A percentile compares a stretch with the other conserved stretches of the same genome.
Evolutionary conservation across 1,140 invertebrate genomes (phyloP).

Genomic region (Drosophila nigromelanica): DNA sequence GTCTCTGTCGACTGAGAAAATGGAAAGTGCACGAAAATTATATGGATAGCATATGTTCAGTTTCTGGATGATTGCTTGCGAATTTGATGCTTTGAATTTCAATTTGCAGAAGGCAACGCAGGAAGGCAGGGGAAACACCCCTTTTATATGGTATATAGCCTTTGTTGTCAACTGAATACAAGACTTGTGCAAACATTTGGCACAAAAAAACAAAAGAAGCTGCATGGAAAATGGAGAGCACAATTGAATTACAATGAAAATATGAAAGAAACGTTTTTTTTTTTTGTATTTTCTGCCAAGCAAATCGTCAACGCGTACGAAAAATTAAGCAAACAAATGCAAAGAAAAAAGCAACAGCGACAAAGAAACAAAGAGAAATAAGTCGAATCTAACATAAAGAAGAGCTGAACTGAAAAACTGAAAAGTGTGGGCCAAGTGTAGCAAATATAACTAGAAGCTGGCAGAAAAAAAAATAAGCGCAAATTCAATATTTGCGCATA

Average conservation of each 20-base stretch:
- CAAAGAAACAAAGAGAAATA: conserved; percentile 30
- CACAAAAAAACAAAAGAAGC: conserved; percentile 40
- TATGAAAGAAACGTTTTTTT: conserved; percentile 51
- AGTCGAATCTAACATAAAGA: conserved; percentile 10
- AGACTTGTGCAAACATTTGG: conserved; percentile 71
- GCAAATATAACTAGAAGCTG: conserved; percentile 21
- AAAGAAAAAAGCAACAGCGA: conserved; percentile 54
- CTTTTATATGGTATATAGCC: conserved; percentile 25
- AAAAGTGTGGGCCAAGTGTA: conserved; percentile 57
- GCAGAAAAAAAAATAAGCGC: conserved; percentile 61
- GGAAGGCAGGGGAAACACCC: conserved; percentile 38
- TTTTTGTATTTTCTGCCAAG: neutral
- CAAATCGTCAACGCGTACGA: neutral
- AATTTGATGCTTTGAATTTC: conserved; percentile 79
- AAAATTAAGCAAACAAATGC: conserved; percentile 74
- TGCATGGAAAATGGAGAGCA: conserved; percentile 32
- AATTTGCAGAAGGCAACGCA: conserved; percentile 39
- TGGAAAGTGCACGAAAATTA: conserved; percentile 62
- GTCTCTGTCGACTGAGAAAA: conserved; percentile 1
- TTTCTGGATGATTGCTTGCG: conserved; percentile 72
- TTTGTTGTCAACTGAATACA: conserved; percentile 47
- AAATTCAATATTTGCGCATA: conserved; percentile 75
- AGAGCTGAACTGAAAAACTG: conserved; percentile 51
- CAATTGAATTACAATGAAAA: conserved; percentile 82
- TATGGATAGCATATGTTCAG: conserved; percentile 72